A percentile compares a stretch with the other conserved stretches of the same genome.
phyloP scores from a whole-genome alignment of 2,113 vertebrate species.

The Callionymus lyra region DNA sequence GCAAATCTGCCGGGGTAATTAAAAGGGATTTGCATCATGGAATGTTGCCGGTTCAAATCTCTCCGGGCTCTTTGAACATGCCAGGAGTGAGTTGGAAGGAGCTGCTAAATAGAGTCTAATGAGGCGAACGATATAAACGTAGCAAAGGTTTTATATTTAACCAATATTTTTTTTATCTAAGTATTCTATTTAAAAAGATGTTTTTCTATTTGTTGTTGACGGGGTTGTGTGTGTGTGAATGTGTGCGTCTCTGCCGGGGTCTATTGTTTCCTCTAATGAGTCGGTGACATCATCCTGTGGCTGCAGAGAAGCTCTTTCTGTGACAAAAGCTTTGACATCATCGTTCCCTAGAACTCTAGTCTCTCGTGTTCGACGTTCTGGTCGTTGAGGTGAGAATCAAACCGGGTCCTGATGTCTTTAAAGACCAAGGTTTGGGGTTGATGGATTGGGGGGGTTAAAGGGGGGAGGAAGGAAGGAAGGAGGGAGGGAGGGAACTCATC shows the following conservation, averaged over 20 bases:
- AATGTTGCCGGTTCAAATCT: no score
- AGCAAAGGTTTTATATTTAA: no score
- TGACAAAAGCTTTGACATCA: slow-evolving; percentile 32
- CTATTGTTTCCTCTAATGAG: slow-evolving; percentile 48
- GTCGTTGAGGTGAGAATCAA: background rate
- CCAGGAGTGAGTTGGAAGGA: no score
- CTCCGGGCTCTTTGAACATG: no score
- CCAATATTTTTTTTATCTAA: no score
- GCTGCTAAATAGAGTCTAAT: no score
- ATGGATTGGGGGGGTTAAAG: slow-evolving; percentile 35
- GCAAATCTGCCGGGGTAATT: no score
- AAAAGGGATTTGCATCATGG: no score
- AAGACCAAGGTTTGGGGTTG: slow-evolving; percentile 6
- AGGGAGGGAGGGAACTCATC: slow-evolving; percentile 20
- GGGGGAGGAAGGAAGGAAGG: slow-evolving; percentile 29
- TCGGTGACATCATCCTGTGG: slow-evolving; percentile 44
- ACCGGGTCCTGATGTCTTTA: background rate
- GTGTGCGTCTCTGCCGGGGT: slow-evolving; percentile 9
- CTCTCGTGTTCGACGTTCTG: background rate
- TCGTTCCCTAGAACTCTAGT: slow-evolving; percentile 1
- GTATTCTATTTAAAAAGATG: no score
- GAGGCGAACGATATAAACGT: no score
- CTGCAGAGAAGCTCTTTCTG: slow-evolving; percentile 18
- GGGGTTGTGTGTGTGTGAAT: slow-evolving; percentile 5
- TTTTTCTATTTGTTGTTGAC: slow-evolving; percentile 8